phyloP scores from a whole-genome alignment of 2,797 vertebrate genomes.

The Typhlichthys subterraneus region DNA sequence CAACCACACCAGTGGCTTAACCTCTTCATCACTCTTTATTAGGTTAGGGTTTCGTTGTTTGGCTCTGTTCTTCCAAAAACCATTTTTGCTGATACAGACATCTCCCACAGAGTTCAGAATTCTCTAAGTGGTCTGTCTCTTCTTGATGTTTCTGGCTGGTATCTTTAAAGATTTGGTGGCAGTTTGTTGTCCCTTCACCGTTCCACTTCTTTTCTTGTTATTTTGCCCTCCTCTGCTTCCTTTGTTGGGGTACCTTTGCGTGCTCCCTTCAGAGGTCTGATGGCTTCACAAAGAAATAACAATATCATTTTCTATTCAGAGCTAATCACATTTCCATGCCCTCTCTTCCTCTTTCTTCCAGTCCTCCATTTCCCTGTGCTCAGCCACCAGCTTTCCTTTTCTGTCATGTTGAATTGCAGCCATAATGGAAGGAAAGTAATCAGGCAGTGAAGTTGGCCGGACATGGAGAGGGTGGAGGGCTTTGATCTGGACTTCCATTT shows the following conservation, averaged over 20 bases:
- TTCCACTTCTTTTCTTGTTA: constrained; percentile 7
- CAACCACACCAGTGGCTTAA: too few species aligned
- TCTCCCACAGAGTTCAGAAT: too few species aligned
- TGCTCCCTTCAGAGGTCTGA: constrained; percentile 18
- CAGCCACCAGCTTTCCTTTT: constrained; percentile 6
- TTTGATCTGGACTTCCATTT: constrained; percentile 63
- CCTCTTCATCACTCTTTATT: too few species aligned
- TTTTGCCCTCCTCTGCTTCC: neutral
- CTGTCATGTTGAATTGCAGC: constrained; percentile 49
- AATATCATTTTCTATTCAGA: constrained; percentile 44
- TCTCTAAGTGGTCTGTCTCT: too few species aligned
- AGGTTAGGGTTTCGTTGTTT: too few species aligned
- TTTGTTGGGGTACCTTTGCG: neutral
- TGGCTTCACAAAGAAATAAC: constrained; percentile 40
- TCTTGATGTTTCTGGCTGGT: too few species aligned
- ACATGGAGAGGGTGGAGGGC: constrained; percentile 27
- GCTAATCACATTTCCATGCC: constrained; percentile 31
- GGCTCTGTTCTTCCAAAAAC: too few species aligned
- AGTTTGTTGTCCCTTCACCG: constrained; percentile 2
- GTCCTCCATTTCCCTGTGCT: neutral
- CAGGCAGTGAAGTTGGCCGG: constrained; percentile 48
- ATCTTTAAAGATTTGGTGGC: too few species aligned
- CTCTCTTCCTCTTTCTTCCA: constrained; percentile 2
- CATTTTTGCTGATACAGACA: too few species aligned
- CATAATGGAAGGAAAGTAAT: constrained; percentile 53